A percentile compares a stretch with the other conserved stretches of the same genome.
These are phyloP conservation scores for Leptinotarsa rubiginosa DNA, from an alignment of 2,888 invertebrate genomes.

Conservation along the genomic window DNA sequence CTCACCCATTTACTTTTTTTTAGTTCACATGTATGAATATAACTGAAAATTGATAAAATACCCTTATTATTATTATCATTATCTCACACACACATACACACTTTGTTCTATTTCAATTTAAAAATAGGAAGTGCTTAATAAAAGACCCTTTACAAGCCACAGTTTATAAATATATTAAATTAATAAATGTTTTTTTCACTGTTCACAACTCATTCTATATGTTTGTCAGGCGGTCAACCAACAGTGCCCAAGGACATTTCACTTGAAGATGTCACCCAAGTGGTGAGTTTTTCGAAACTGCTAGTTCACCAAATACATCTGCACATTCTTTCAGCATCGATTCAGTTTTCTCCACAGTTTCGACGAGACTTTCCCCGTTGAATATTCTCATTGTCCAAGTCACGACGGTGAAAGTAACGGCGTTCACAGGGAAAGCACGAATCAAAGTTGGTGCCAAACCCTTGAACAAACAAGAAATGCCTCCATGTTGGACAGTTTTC, in stretches of 20 bases:
- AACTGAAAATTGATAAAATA: no score
- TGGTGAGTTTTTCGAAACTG: neutral
- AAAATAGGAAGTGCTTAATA: no score
- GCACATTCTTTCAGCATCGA: conserved; percentile 5
- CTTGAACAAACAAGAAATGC: conserved; percentile 77
- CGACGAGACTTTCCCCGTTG: conserved; percentile 29
- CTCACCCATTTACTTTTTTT: no score
- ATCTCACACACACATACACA: no score
- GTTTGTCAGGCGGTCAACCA: no score
- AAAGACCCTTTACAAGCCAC: no score
- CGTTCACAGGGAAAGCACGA: conserved; percentile 93
- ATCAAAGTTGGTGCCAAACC: conserved; percentile 84
- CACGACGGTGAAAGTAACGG: conserved; percentile 90
- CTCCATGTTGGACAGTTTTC: conserved; percentile 78
- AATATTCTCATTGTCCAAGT: conserved; percentile 78
- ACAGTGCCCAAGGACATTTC: neutral
- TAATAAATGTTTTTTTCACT: no score
- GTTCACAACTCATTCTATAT: no score
- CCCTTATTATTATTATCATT: no score
- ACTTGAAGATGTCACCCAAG: neutral
- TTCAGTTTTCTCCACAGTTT: neutral
- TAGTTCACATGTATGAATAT: no score
- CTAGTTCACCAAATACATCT: conserved; percentile 3
- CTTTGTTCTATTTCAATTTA: no score
- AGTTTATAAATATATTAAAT: no score